Conservation (phyloP, 2,888 invertebrate genomes). For the Cyaniris semiargus region DNA sequence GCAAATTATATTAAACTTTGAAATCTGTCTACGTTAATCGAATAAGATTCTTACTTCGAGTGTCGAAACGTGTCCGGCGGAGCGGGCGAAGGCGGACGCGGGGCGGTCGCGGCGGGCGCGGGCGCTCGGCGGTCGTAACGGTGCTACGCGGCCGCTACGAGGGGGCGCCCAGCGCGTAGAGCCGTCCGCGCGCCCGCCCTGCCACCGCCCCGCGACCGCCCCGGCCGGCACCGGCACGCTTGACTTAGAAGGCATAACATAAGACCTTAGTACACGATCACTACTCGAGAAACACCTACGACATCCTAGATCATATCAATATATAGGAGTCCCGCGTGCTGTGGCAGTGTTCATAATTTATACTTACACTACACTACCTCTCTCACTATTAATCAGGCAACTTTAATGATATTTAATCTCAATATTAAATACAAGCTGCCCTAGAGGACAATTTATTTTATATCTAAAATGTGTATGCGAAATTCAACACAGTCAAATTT, state of each 20-base stretch:
- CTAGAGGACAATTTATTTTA: conserved; percentile 54
- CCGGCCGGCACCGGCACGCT: conserved; percentile 38
- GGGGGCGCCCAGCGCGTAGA: conserved; percentile 32
- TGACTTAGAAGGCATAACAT: conserved; percentile 75
- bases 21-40: conserved; percentile 77
- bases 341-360: conserved; percentile 65
- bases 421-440: conserved; percentile 61
- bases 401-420: conserved; percentile 64
- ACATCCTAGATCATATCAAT: conserved; percentile 81
- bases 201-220: conserved; percentile 44
- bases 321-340: conserved; percentile 66
- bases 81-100: conserved; percentile 38
- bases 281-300: conserved; percentile 79
- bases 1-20: conserved; percentile 78
- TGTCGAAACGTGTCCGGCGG: conserved; percentile 62
- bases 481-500: conserved; percentile 30
- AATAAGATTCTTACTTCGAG: conserved; percentile 75
- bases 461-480: conserved; percentile 40
- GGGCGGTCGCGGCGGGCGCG: conserved; percentile 40
- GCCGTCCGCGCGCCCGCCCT: conserved; percentile 43
- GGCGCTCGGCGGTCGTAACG: conserved; percentile 32
- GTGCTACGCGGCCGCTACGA: conserved; percentile 48
- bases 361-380: conserved; percentile 73
- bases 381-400: conserved; percentile 76
- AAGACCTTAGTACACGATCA: conserved; percentile 77